Base-by-base conservation (phyloP, 2,113 vertebrate genomes). In the Ameiurus melas region DNA sequence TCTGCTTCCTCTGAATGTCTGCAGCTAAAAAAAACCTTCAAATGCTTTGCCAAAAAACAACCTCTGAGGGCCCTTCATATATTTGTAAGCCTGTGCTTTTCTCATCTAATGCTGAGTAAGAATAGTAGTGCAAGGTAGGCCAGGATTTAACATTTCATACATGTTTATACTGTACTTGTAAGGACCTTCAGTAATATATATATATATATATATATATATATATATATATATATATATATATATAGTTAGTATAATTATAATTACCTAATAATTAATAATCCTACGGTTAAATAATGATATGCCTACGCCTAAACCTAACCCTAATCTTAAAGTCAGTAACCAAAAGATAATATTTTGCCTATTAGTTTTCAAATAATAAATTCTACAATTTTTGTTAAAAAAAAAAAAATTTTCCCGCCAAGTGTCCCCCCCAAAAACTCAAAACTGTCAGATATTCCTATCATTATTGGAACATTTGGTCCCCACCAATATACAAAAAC, bases 1-100 rank as follows among this genome's bases (percentile, higher is more conserved):
- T 90, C 93, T 94, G 94, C 95, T 95, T 82, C 86, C 78, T 87
- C 64, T 58, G 79, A 39, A 87, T 64, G 86, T 87, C 62, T 87
- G 77, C 47, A 66, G 77, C 73, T 87, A 57, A 53, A 87, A 87
- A 81, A 87, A 81, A 64, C n/a, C 86, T 87, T 87, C 8, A n/a
- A 73, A 71, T 75, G 39, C 68, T 87, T 83, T 75, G 86, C 79
- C 80, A 83, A 62, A 83, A 60, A 83, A 60, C 53, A 73, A 62
- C 36, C 86, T 87, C 55, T 36, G 27, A 30, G 68, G 80, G 68
- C 80, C 47, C 2, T 87, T 36, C 43, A 14, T 66, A 53, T 79
- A 62, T 83, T 43, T 87, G 64, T 57, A 83, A 43, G 58, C 16
- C 36, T 78, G 82, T 78, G 73, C 73, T 36, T 84, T 88, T 88